Evolutionary conservation across 2,888 invertebrate species (phyloP), one percentile per base, ranked within the genome.

Genomic region (Plusia festucae): DNA sequence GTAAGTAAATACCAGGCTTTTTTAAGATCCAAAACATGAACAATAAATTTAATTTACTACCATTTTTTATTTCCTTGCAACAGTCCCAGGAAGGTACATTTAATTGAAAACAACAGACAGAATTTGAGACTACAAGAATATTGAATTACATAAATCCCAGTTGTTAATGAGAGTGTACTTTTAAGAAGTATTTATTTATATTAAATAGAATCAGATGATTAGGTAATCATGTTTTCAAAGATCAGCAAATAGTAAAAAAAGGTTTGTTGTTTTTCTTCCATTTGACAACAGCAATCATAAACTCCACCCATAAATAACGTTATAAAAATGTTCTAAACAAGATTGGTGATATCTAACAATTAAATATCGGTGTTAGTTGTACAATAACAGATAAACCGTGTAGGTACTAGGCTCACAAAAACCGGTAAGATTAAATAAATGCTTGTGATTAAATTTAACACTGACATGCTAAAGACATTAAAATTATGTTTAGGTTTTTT

Each of bases 261-360:
- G 1, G 8, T 30, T 9, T 30, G 30, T 30, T 30, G 22, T 22
- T 44, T 30, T 40, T 13, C 44, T n/a, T 54, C n/a, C 34, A 30
- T 24, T 16, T 49, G 18, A 54, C 44, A 40, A n/a, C 22, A 22
- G 24, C 22, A 52, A 59, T 30, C 20, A 6, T 24, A 20, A 63
- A 55, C 57, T 78, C 60, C 78, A 78, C 65, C 64, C 60, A 53
- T 52, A 57, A 46, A 22, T 58, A 52, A n/a, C 27, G 34, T 44
- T 27, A 55, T 59, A 64, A 56, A 60, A 67, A 57, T 40, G 59
- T 32, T 56, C 11, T 46, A 4, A 0, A 30, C 0, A 58, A 34
- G 24, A 68, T 57, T 65, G 27, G 44, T 53, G 57, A 27, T 60
- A 34, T 61, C 54, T 53, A 56, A 34, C 22, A 44, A 49, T 3